Evolutionary conservation across 2,888 invertebrate genomes (phyloP), one percentile per base, ranked within the genome.

Genomic region (Thereva nobilitata): DNA sequence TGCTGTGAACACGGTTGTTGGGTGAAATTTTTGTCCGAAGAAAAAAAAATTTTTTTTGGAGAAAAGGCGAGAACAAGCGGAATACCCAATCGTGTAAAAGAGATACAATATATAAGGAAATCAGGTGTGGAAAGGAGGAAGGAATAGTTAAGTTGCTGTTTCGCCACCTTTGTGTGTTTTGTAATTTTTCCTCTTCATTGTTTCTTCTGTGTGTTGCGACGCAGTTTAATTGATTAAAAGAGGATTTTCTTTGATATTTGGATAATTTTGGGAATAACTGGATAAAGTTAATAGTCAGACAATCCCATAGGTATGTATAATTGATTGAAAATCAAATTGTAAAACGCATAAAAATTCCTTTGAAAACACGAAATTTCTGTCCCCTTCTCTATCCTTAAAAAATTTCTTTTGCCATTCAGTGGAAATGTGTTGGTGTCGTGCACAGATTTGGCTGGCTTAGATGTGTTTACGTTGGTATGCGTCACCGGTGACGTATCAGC

Each of bases 401-500:
- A 55, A 64, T 57, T 50, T 57, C 64, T 57, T 57, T 53, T 55
- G 10, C 23, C 12, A 54, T 64, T 55, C 50, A 50, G 55, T 12
- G 38, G 44, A 38, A 7, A 5, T 23, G 41, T 9, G 49, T 47
- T 49, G 35, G 61, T 45, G 57, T 12, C 50, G n/a, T 65, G 67
- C 64, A 44, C 50, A 67, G 47, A 54, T 44, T 8, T 50, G 44
- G 38, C 44, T 47, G 23, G 12, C 64, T 65, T 64, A 45, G 40
- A 6, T 65, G 56, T 64, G 56, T 66, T 34, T 59, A 42, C 54
- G 59, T 47, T 50, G 34, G 64, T 68, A 72, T 73, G 73, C 73
- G 73, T 73, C 73, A 73, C 72, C 72, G 71, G 72, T 73, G 73
- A 73, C 73, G 73, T 73, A 73, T 73, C 73, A 73, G 73, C 68